These are phyloP conservation scores for Lasioglossum calceatum DNA, from an alignment of 2,888 invertebrate genomes.

Conservation along the genomic window DNA sequence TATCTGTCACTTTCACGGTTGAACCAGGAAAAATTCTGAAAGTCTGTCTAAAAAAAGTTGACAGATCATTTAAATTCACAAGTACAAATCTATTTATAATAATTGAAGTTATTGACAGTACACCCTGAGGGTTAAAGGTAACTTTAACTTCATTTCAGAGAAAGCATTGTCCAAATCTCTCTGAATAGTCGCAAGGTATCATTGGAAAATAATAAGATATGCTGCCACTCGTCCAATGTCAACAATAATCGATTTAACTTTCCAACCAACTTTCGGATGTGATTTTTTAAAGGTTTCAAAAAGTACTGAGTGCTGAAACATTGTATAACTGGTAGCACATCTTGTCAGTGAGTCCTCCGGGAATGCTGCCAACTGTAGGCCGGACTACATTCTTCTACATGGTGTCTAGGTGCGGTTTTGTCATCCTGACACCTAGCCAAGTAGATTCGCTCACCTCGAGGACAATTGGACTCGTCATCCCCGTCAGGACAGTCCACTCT, in stretches of 20 bases:
- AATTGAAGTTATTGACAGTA: neutral
- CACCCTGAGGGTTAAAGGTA: neutral
- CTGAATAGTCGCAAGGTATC: neutral
- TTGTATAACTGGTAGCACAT: neutral
- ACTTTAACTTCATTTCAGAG: neutral
- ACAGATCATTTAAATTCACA: neutral
- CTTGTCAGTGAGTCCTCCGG: constrained; percentile 29
- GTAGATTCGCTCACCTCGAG: constrained; percentile 73
- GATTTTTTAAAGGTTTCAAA: neutral
- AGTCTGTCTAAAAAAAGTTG: neutral
- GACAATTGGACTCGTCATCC: constrained; percentile 87
- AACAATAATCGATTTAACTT: neutral
- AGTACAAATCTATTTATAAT: too few relatives aligned
- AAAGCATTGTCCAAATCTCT: neutral
- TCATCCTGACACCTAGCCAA: neutral
- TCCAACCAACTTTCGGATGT: neutral
- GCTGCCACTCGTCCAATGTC: neutral
- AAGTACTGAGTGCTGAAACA: neutral
- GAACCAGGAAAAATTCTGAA: neutral
- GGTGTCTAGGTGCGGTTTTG: constrained; percentile 10
- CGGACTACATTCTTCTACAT: constrained; percentile 27
- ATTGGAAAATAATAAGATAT: neutral
- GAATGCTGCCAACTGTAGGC: constrained; percentile 17
- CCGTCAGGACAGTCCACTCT: constrained; percentile 86
- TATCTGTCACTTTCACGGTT: neutral